A percentile compares a stretch with the other conserved stretches of the same genome.
Conservation (phyloP, 2,797 vertebrate genomes). For the Semotilus atromaculatus region DNA sequence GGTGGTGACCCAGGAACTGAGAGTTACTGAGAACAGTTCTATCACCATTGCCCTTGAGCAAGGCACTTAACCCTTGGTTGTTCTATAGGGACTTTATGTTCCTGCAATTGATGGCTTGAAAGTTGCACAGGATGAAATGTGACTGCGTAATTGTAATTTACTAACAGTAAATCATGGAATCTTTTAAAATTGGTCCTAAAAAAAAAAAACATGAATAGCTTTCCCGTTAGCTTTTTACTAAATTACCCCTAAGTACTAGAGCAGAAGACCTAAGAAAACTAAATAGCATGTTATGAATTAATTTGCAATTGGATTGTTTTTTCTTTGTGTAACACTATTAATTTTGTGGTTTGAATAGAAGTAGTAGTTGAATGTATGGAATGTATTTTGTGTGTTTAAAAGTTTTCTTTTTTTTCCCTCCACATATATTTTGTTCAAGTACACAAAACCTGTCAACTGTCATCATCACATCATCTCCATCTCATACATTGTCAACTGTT, state of each 20-base stretch:
- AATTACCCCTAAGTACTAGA: constrained; percentile 44
- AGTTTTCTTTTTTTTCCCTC: constrained; percentile 42
- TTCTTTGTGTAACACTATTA: constrained; percentile 52
- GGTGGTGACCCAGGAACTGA: constrained; percentile 9
- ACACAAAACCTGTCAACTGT: constrained; percentile 48
- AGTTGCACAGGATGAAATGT: constrained; percentile 28
- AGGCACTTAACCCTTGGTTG: constrained; percentile 28
- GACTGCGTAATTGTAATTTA: constrained; percentile 27
- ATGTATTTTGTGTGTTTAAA: constrained; percentile 59
- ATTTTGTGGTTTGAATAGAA: constrained; percentile 61
- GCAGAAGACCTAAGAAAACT: constrained; percentile 41
- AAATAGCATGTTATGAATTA: constrained; percentile 43
- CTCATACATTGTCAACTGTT: constrained; percentile 80
- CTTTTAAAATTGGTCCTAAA: constrained; percentile 33
- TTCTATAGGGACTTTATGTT: constrained; percentile 3
- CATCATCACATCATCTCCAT: constrained; percentile 51
- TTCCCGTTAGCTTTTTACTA: constrained; percentile 35
- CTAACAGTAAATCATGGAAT: constrained; percentile 28
- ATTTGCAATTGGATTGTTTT: constrained; percentile 31
- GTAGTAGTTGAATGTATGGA: constrained; percentile 55
- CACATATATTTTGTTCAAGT: constrained; percentile 53
- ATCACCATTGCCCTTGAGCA: constrained; percentile 20
- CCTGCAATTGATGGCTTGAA: not conserved
- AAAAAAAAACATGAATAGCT: constrained; percentile 14
- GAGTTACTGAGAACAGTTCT: constrained; percentile 8